Evolutionary conservation across 37 sponge, comb jelly and placozoan species (phyloP), one percentile per base, ranked within the genome.

Genomic region (Halichondria panicea): DNA sequence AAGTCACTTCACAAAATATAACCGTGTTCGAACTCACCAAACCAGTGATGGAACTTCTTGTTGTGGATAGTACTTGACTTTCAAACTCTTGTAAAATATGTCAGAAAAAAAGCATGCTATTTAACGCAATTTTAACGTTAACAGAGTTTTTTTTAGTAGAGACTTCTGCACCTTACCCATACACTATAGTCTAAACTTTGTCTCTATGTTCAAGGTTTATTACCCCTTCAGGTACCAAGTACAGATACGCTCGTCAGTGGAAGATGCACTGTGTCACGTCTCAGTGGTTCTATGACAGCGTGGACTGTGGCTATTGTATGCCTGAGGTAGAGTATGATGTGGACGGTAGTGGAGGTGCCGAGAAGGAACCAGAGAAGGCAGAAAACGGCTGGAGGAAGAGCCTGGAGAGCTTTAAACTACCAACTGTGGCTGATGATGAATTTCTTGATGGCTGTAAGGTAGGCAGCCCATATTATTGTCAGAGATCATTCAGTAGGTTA

Each of bases 191-290:
- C n/a, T n/a, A n/a, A n/a, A n/a, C n/a, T n/a, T n/a, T n/a, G n/a
- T n/a, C n/a, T n/a, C n/a, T n/a, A n/a, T n/a, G n/a, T n/a, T n/a
- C n/a, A n/a, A n/a, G n/a, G n/a, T n/a, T n/a, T n/a, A n/a, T n/a
- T n/a, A n/a, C n/a, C n/a, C n/a, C n/a, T n/a, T 12, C 39, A 77
- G 93, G 93, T 45, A 36, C 81, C 44, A 94, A 94, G 71, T 94
- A 94, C 76, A 60, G 74, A 43, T 87, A 44, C 80, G 95, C 95
- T 32, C 34, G 40, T 43, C 79, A 88, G 60, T 94, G 95, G 95
- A 21, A 69, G 18, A 67, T 89, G 2, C 21, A 66, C 41, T 88
- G 90, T 80, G 86, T 92, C 58, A 42, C 66, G 0, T 38, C 55
- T 9, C 65, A 80, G 41, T 94, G 95, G 95, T 69, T 94, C 33